Conservation (phyloP, 2,797 vertebrate genomes). For the Enteromius treurensis region DNA sequence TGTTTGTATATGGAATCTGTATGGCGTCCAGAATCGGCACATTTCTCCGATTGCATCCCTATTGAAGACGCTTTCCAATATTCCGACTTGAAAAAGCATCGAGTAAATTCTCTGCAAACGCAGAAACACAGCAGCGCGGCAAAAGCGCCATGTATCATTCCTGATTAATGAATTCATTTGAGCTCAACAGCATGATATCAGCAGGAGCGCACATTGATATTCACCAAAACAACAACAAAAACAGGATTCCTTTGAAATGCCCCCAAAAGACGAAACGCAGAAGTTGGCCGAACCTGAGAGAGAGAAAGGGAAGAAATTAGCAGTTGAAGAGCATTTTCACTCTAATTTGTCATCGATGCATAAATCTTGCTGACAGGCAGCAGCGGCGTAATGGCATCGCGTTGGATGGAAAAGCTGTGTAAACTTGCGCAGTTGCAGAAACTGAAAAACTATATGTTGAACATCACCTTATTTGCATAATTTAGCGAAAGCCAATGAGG, state of each 20-base stretch:
- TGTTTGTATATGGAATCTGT: background rate
- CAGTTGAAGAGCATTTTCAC: constrained; percentile 82
- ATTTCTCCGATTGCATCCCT: background rate
- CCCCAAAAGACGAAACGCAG: constrained; percentile 78
- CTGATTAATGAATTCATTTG: constrained; percentile 65
- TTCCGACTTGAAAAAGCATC: background rate
- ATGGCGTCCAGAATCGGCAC: background rate
- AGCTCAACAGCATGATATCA: constrained; percentile 64
- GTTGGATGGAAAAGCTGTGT: constrained; percentile 95
- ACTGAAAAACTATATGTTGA: constrained; percentile 96
- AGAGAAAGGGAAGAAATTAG: constrained; percentile 67
- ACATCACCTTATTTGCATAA: constrained; percentile 99
- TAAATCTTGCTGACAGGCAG: constrained; percentile 99
- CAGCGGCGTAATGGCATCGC: constrained; percentile 96
- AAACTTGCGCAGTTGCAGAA: constrained; percentile 99
- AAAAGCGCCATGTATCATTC: constrained; percentile 48
- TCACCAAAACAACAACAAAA: constrained; percentile 66
- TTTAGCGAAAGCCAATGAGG: constrained; percentile 99
- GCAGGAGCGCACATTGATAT: constrained; percentile 57
- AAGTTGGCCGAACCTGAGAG: constrained; percentile 77
- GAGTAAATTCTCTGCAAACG: constrained; percentile 28
- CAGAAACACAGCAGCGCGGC: constrained; percentile 39
- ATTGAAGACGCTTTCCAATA: background rate
- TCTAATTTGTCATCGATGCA: constrained; percentile 99
- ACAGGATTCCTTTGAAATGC: constrained; percentile 56